phyloP scores from a whole-genome alignment of 2,113 vertebrate species.

The Larimichthys crocea region DNA sequence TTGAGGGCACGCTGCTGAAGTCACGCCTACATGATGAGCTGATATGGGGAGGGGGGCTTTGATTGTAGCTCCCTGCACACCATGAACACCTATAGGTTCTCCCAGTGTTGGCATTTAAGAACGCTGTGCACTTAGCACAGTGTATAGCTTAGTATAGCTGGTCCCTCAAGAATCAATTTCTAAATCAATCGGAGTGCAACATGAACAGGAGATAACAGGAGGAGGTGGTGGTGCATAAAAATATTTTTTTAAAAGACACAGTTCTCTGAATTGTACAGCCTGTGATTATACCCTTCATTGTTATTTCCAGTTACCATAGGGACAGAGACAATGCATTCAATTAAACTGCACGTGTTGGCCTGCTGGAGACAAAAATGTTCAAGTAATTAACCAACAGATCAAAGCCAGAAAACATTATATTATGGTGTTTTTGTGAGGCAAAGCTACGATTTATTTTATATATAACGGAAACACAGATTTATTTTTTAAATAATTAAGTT shows the following conservation, averaged over 20 bases:
- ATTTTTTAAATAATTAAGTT: conserved; percentile 11
- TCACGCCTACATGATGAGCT: conserved; percentile 51
- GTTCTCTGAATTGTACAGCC: conserved; percentile 28
- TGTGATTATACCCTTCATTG: conserved; percentile 55
- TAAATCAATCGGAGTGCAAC: background rate
- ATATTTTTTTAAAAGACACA: background rate
- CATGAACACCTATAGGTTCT: background rate
- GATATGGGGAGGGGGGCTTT: background rate
- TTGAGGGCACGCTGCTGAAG: conserved; percentile 47
- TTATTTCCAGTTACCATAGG: conserved; percentile 73
- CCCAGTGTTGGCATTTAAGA: background rate
- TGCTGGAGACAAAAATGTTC: conserved; percentile 23
- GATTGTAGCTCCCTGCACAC: background rate
- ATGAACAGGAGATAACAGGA: conserved; percentile 9
- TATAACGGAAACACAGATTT: background rate
- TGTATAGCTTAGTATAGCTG: background rate
- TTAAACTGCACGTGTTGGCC: conserved; percentile 26
- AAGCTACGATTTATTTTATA: background rate
- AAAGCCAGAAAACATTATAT: background rate
- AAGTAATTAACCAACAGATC: background rate
- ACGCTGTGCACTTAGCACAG: conserved; percentile 5
- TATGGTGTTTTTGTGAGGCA: background rate
- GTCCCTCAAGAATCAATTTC: conserved; percentile 9
- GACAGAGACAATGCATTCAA: conserved; percentile 63
- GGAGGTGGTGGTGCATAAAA: conserved; percentile 7